Conservation (phyloP, 2,888 invertebrate genomes). For the Cephalotes varians region DNA sequence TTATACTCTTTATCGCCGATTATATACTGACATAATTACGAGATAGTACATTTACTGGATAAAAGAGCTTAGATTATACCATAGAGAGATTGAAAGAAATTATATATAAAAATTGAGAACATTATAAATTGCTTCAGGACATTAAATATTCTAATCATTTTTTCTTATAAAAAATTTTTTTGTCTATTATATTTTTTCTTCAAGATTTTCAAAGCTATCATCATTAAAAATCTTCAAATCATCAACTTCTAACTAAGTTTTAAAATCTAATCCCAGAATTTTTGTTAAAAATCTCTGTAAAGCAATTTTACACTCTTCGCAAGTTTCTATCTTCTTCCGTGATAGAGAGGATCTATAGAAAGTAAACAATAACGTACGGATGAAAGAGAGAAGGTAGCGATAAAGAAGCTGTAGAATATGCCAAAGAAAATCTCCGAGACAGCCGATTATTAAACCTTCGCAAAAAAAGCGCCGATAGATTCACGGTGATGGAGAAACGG, state of each 20-base stretch:
- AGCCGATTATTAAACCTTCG: conserved; percentile 45
- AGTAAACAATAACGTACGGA: conserved; percentile 36
- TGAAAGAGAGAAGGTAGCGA: conserved; percentile 11
- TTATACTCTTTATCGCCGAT: no score
- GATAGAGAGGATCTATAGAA: background rate
- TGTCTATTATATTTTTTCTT: background rate
- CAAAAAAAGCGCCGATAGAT: conserved; percentile 45
- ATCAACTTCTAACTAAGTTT: background rate
- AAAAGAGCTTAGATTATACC: background rate
- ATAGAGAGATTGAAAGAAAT: background rate
- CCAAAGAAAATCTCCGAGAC: conserved; percentile 34
- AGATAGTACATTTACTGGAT: background rate
- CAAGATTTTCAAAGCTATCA: background rate
- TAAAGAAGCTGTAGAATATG: conserved; percentile 15
- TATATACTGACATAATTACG: background rate
- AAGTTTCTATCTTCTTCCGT: conserved; percentile 5
- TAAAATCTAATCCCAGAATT: conserved; percentile 9
- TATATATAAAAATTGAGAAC: no score
- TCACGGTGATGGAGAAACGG: conserved; percentile 64
- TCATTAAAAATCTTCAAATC: no score
- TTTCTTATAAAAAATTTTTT: background rate
- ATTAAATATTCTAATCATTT: background rate
- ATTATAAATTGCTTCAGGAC: background rate
- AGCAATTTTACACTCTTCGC: background rate
- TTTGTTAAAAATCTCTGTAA: background rate